These are phyloP conservation scores for Solenopsis fugax DNA, from an alignment of 1,140 invertebrate species.

Conservation along the genomic window DNA sequence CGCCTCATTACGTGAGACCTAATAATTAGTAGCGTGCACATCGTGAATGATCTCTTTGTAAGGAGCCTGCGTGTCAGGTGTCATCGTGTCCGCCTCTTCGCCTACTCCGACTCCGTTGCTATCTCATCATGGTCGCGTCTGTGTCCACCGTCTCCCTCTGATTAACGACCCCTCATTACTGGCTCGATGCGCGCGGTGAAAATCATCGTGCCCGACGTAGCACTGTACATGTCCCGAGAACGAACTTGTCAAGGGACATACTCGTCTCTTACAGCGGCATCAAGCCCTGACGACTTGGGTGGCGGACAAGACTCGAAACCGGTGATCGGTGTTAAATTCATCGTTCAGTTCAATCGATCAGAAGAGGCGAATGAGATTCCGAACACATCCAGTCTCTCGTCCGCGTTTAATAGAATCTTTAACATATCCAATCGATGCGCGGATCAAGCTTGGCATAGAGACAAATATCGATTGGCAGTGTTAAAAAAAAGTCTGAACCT, in stretches of 20 bases:
- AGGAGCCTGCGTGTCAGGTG: slow-evolving; percentile 58
- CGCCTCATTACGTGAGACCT: slow-evolving; percentile 52
- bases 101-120: slow-evolving; percentile 38
- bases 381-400: background rate
- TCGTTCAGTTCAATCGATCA: slow-evolving; percentile 14
- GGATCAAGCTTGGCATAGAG: slow-evolving; percentile 9
- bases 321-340: slow-evolving; percentile 38
- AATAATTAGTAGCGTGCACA: slow-evolving; percentile 62
- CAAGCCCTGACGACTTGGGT: slow-evolving; percentile 48
- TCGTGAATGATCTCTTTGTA: slow-evolving; percentile 65
- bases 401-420: slow-evolving; percentile 46
- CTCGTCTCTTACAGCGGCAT: slow-evolving; percentile 24
- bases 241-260: slow-evolving; percentile 56
- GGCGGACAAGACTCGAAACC: slow-evolving; percentile 6
- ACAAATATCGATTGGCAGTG: slow-evolving; percentile 47
- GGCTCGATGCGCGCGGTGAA: slow-evolving; percentile 49
- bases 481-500: slow-evolving; percentile 19
- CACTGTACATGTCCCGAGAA: slow-evolving; percentile 44
- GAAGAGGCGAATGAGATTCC: background rate
- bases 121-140: slow-evolving; percentile 48
- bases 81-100: slow-evolving; percentile 60
- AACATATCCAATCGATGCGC: background rate
- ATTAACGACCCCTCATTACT: slow-evolving; percentile 60
- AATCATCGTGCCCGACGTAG: slow-evolving; percentile 37
- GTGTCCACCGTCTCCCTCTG: slow-evolving; percentile 33